Percentiles rank a stretch among this genome's conserved stretches.
phyloP scores from a whole-genome alignment of 1,140 invertebrate species.

The Microplitis mediator region DNA sequence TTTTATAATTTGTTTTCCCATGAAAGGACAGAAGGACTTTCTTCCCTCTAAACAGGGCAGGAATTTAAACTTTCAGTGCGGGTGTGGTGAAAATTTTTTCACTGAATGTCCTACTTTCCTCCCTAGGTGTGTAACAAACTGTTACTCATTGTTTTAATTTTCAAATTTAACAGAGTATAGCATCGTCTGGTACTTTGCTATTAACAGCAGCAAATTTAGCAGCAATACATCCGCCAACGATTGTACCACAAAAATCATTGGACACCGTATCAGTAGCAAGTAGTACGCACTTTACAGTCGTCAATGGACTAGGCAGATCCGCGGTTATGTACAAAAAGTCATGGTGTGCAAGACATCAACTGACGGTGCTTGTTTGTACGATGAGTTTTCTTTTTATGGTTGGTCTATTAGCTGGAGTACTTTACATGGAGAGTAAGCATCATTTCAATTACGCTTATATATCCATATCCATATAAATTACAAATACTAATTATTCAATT shows the following conservation, averaged over 20 bases:
- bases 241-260: slow-evolving; percentile 54
- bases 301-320: slow-evolving; percentile 77
- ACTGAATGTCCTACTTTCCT: no score
- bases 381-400: slow-evolving; percentile 80
- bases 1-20: no score
- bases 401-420: slow-evolving; percentile 75
- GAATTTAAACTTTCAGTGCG: no score
- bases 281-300: slow-evolving; percentile 84
- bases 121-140: no score
- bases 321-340: slow-evolving; percentile 64
- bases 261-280: slow-evolving; percentile 78
- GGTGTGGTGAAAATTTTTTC: no score
- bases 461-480: neutral
- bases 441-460: neutral
- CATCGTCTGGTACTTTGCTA: slow-evolving; percentile 76
- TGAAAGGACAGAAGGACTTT: no score
- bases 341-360: slow-evolving; percentile 75
- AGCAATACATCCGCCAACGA: slow-evolving; percentile 67
- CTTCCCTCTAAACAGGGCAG: no score
- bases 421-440: slow-evolving; percentile 64
- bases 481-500: neutral
- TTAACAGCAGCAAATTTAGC: slow-evolving; percentile 78
- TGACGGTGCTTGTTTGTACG: slow-evolving; percentile 78
- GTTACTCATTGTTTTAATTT: neutral
- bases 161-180: slow-evolving; percentile 66